Percentiles rank a stretch among this genome's conserved stretches.
Evolutionary conservation across 2,888 invertebrate genomes (phyloP).

Genomic region (Oligia fasciuncula): DNA sequence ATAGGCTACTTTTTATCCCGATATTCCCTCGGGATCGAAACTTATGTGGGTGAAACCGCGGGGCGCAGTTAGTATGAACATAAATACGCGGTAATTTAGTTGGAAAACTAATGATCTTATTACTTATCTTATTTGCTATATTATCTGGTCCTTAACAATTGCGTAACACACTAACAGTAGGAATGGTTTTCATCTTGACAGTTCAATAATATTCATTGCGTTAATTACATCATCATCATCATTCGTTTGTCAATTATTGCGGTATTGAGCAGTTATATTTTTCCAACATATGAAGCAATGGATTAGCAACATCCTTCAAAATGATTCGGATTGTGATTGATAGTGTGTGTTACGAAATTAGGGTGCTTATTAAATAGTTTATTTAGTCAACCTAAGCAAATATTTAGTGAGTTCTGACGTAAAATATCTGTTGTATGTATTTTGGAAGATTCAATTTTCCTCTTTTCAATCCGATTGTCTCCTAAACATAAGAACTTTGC

Average conservation of each 20-base stretch:
- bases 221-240: not conserved
- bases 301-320: not conserved
- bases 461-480: not conserved
- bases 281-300: not conserved
- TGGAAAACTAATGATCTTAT: not conserved
- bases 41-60: no score
- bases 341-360: not conserved
- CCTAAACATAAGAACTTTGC: slow-evolving; percentile 13
- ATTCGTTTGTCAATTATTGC: no score
- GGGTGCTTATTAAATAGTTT: no score
- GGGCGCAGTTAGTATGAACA: not conserved
- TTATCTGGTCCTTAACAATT: not conserved
- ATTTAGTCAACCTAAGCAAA: no score
- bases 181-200: no score
- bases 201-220: not conserved
- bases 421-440: no score
- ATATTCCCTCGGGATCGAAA: no score
- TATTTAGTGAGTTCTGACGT: no score
- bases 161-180: no score
- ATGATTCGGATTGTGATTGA: not conserved
- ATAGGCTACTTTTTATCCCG: no score
- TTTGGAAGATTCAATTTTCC: not conserved
- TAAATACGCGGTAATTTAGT: not conserved
- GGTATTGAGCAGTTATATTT: not conserved
- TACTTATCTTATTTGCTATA: not conserved